phyloP scores from a whole-genome alignment of 2,797 vertebrate species.

The Philypnodon macrostomus region DNA sequence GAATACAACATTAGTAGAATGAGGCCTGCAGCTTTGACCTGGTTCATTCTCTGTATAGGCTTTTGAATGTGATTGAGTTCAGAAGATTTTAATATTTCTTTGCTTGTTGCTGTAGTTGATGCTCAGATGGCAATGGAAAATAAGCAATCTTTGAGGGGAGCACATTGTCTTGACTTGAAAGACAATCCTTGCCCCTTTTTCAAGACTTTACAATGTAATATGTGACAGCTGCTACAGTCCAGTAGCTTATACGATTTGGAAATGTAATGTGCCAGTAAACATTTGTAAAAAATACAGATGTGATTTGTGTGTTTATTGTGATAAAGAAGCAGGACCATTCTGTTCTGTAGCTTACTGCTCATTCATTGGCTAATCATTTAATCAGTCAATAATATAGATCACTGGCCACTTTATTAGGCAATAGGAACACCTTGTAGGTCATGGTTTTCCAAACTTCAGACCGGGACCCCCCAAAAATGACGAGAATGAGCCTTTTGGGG shows the following conservation, averaged over 20 bases:
- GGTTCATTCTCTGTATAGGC: conserved; percentile 64
- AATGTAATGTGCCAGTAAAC: conserved; percentile 76
- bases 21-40: conserved; percentile 61
- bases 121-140: conserved; percentile 52
- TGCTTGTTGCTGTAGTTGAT: conserved; percentile 56
- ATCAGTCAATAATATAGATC: too few relatives aligned
- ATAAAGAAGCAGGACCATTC: not conserved
- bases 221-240: conserved; percentile 70
- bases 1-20: conserved; percentile 62
- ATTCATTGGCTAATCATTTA: too few relatives aligned
- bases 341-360: too few relatives aligned
- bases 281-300: conserved; percentile 65
- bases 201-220: conserved; percentile 69
- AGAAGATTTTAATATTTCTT: conserved; percentile 40
- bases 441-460: too few relatives aligned
- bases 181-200: conserved; percentile 47
- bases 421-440: too few relatives aligned
- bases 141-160: conserved; percentile 61
- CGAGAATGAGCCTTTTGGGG: too few relatives aligned
- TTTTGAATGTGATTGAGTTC: conserved; percentile 77
- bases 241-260: conserved; percentile 74
- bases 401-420: too few relatives aligned
- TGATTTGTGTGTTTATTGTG: conserved; percentile 17
- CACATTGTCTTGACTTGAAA: conserved; percentile 46
- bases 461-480: too few relatives aligned